Conservation (phyloP, 1,140 invertebrate genomes). For the Araneus ventricosus region DNA sequence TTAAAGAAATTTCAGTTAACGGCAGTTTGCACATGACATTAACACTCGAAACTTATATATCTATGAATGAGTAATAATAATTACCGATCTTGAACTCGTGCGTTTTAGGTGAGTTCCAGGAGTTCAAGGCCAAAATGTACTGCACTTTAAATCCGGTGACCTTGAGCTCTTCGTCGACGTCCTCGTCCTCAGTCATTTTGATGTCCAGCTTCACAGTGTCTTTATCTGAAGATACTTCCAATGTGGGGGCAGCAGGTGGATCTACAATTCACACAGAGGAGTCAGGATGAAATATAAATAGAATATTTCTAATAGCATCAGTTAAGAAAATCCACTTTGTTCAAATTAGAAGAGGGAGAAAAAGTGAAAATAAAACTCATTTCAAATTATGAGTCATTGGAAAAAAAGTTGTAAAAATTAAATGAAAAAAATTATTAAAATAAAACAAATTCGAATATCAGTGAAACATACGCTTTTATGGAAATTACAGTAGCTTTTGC, state of each 20-base stretch:
- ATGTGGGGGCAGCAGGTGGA: slow-evolving; percentile 5
- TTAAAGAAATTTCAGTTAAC: too few relatives aligned
- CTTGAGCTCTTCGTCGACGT: slow-evolving; percentile 8
- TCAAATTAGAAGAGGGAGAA: too few relatives aligned
- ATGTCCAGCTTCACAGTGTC: slow-evolving; percentile 35
- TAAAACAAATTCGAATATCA: too few relatives aligned
- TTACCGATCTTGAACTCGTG: slow-evolving; percentile 62
- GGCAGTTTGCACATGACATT: too few relatives aligned
- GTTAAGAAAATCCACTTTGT: too few relatives aligned
- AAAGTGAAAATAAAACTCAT: too few relatives aligned
- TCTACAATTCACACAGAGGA: slow-evolving; percentile 13
- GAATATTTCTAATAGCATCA: background rate
- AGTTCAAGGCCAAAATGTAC: slow-evolving; percentile 51
- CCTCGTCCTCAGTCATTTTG: background rate
- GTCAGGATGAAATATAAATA: background rate
- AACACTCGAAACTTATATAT: too few relatives aligned
- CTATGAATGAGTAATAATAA: background rate
- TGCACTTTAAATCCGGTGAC: slow-evolving; percentile 60
- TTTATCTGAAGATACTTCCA: slow-evolving; percentile 51
- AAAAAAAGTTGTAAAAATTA: too few relatives aligned
- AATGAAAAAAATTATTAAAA: too few relatives aligned
- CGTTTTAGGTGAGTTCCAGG: slow-evolving; percentile 46
- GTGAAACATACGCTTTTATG: too few relatives aligned
- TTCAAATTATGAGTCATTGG: too few relatives aligned
- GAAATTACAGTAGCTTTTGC: too few relatives aligned